phyloP scores from a whole-genome alignment of 2,797 vertebrate genomes.

The Xiphorhynchus erythropygius region DNA sequence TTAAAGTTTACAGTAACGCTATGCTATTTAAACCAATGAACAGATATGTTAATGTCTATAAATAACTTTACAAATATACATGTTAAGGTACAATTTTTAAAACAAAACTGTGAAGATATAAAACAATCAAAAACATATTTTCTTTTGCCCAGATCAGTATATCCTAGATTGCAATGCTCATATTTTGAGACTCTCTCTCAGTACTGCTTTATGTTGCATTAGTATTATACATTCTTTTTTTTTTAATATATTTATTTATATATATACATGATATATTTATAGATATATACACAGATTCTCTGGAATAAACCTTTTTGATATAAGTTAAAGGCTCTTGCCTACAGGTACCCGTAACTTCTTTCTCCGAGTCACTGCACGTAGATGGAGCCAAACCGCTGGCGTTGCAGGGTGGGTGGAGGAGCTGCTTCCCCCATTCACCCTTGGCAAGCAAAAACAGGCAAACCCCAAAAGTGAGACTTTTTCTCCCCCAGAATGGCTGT shows the following conservation, averaged over 20 bases:
- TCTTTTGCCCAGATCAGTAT: conserved; percentile 84
- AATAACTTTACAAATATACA: conserved; percentile 99
- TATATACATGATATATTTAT: conserved; percentile 82
- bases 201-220: conserved; percentile 34
- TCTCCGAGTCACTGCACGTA: conserved; percentile 37
- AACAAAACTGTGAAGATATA: conserved; percentile 82
- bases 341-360: conserved; percentile 80
- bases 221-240: conserved; percentile 47
- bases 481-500: fast-evolving
- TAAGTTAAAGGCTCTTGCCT: conserved; percentile 76
- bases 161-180: conserved; percentile 82
- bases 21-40: conserved; percentile 81
- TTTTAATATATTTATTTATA: conserved; percentile 63
- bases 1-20: conserved; percentile 84
- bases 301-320: conserved; percentile 83
- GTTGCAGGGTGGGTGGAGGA: not conserved
- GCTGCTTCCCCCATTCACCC: not conserved
- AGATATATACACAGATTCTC: conserved; percentile 86
- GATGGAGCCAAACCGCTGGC: not conserved
- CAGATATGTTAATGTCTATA: conserved; percentile 89
- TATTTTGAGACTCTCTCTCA: conserved; percentile 70
- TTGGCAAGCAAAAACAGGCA: not conserved
- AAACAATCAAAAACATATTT: conserved; percentile 70
- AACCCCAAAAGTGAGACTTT: not conserved
- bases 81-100: conserved; percentile 89